Evolutionary conservation across 1,140 invertebrate species (phyloP).

Genomic region (Paraescarpia echinospica): DNA sequence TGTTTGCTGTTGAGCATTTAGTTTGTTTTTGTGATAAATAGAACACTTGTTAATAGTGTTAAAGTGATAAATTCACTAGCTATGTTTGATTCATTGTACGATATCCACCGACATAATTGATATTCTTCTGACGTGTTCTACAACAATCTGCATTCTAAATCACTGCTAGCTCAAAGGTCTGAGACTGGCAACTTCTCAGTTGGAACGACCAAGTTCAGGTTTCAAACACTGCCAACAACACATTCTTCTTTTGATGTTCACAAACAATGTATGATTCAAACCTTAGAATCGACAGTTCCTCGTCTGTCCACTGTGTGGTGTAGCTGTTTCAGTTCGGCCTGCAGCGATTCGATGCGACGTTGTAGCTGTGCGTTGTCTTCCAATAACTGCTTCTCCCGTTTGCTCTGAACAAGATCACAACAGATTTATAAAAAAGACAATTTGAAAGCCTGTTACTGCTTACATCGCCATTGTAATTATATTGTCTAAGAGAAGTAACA

Average conservation of each 20-base stretch:
- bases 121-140: too few relatives aligned
- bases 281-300: neutral
- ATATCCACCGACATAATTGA: too few relatives aligned
- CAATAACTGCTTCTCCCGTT: neutral
- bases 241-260: neutral
- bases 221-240: too few relatives aligned
- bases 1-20: too few relatives aligned
- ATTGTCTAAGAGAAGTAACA: too few relatives aligned
- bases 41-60: neutral
- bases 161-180: too few relatives aligned
- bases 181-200: too few relatives aligned
- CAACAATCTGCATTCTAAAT: too few relatives aligned
- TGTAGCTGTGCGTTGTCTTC: neutral
- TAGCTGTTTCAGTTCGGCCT: neutral
- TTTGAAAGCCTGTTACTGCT: too few relatives aligned
- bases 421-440: neutral
- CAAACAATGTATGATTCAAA: neutral
- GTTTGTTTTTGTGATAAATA: neutral
- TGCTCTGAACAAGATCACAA: neutral
- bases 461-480: too few relatives aligned
- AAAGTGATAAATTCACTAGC: neutral
- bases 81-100: too few relatives aligned
- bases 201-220: too few relatives aligned
- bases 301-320: neutral
- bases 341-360: neutral